These are phyloP conservation scores for Lithobates sylvaticus DNA, from an alignment of 2,797 vertebrate species.

Conservation along the genomic window DNA sequence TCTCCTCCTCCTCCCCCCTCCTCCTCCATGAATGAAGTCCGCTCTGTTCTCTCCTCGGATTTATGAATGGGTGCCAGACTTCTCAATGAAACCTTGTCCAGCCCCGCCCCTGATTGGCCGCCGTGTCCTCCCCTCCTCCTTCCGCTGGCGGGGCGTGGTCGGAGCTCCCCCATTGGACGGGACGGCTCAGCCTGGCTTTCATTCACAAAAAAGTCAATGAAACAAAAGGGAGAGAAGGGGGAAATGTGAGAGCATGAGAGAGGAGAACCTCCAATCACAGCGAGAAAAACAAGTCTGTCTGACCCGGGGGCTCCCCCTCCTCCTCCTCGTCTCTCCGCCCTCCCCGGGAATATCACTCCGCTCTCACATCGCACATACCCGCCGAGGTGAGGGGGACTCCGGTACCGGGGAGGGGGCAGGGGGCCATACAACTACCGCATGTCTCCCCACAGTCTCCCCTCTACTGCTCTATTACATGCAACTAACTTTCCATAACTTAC, in stretches of 20 bases:
- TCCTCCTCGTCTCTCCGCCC: constrained; percentile 5
- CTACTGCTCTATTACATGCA: neutral
- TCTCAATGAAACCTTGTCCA: constrained; percentile 36
- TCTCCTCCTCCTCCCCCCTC: neutral
- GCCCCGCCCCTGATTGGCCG: constrained; percentile 46
- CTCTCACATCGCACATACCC: too few relatives aligned
- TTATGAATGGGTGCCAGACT: constrained; percentile 56
- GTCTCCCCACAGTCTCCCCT: too few relatives aligned
- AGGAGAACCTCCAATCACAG: constrained; percentile 81
- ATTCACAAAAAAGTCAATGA: constrained; percentile 72
- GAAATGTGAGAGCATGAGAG: constrained; percentile 57
- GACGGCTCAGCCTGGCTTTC: constrained; percentile 24
- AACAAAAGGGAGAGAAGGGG: constrained; percentile 65
- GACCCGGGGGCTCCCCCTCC: constrained; percentile 61
- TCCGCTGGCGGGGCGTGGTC: constrained; percentile 28
- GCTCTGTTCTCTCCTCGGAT: constrained; percentile 39
- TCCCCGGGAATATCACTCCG: neutral
- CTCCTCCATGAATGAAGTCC: constrained; percentile 48
- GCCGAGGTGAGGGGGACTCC: too few relatives aligned
- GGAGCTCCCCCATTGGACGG: constrained; percentile 18
- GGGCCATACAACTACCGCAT: too few relatives aligned
- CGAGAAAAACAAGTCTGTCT: constrained; percentile 71
- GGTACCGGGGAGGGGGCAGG: too few relatives aligned
- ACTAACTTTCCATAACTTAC: too few relatives aligned
- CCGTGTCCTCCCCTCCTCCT: constrained; percentile 25